Conservation (phyloP, 1,140 invertebrate species). For the Scaptodrosophila lebanonensis region DNA sequence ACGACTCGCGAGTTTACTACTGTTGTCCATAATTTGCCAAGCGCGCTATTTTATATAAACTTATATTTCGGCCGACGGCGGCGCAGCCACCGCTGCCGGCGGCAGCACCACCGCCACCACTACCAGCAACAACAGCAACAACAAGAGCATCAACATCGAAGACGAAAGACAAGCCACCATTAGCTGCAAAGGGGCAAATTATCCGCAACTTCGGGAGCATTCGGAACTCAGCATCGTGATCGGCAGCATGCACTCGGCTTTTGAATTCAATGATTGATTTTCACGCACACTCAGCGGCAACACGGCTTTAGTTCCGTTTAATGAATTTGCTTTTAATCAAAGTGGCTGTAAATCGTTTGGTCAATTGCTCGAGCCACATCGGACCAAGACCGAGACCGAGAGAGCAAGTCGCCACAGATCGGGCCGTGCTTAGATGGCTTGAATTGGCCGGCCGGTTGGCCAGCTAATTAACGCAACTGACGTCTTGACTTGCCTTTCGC, state of each 20-base stretch:
- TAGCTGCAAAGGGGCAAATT: conserved; percentile 9
- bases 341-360: neutral
- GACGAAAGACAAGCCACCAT: neutral
- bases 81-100: conserved; percentile 4
- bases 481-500: too few species aligned
- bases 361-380: neutral
- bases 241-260: conserved; percentile 5
- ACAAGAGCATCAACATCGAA: conserved; percentile 5
- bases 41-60: conserved; percentile 63
- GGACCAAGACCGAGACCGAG: neutral
- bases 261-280: conserved; percentile 63
- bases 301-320: conserved; percentile 49
- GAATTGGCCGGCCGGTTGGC: too few species aligned
- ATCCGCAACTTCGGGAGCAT: conserved; percentile 18
- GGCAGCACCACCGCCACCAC: conserved; percentile 1
- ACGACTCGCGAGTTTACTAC: conserved; percentile 55
- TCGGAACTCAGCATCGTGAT: neutral
- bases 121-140: neutral
- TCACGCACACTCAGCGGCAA: conserved; percentile 49
- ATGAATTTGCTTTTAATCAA: conserved; percentile 40
- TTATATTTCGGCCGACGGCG: conserved; percentile 32
- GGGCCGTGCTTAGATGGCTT: too few species aligned
- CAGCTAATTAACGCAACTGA: too few species aligned
- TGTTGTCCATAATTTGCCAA: conserved; percentile 48
- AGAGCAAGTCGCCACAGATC: neutral